A percentile compares a stretch with the other conserved stretches of the same genome.
phyloP scores from a whole-genome alignment of 2,113 vertebrate genomes.

The Proterorhinus semilunaris region DNA sequence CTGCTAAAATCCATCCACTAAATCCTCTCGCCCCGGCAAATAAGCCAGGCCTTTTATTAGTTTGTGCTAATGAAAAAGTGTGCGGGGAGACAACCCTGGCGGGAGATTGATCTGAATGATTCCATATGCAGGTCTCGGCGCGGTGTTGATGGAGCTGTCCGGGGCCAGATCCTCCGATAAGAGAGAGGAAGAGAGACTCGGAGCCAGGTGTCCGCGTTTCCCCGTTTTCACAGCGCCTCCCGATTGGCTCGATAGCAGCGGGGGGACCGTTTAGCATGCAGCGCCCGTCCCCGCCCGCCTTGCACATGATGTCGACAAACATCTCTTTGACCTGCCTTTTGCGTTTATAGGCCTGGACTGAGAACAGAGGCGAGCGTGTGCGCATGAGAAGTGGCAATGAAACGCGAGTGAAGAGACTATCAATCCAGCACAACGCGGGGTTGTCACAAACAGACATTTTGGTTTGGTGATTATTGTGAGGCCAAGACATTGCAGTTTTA shows the following conservation, averaged over 20 bases:
- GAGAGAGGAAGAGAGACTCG: conserved; percentile 44
- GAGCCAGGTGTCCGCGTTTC: conserved; percentile 71
- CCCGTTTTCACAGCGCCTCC: conserved; percentile 54
- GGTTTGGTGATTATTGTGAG: background rate
- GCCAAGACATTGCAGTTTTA: background rate
- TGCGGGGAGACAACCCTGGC: conserved; percentile 55
- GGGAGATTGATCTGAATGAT: conserved; percentile 69
- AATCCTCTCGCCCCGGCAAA: conserved; percentile 68
- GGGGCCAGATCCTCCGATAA: conserved; percentile 49
- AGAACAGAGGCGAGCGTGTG: conserved; percentile 36
- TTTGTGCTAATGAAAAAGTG: conserved; percentile 69
- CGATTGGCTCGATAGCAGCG: conserved; percentile 62
- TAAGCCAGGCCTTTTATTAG: conserved; percentile 70
- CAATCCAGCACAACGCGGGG: background rate
- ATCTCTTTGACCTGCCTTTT: conserved; percentile 72
- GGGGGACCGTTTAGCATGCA: conserved; percentile 71
- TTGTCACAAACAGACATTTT: background rate
- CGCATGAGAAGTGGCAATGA: conserved; percentile 9
- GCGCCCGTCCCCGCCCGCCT: conserved; percentile 49
- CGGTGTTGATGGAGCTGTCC: conserved; percentile 46
- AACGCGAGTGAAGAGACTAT: conserved; percentile 25
- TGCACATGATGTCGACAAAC: conserved; percentile 76
- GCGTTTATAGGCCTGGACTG: conserved; percentile 54
- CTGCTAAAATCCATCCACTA: conserved; percentile 57
- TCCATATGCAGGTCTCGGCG: conserved; percentile 64